Evolutionary conservation across 2,113 vertebrate genomes (phyloP), one percentile per base, ranked within the genome.

Genomic region (Rynchops niger): DNA sequence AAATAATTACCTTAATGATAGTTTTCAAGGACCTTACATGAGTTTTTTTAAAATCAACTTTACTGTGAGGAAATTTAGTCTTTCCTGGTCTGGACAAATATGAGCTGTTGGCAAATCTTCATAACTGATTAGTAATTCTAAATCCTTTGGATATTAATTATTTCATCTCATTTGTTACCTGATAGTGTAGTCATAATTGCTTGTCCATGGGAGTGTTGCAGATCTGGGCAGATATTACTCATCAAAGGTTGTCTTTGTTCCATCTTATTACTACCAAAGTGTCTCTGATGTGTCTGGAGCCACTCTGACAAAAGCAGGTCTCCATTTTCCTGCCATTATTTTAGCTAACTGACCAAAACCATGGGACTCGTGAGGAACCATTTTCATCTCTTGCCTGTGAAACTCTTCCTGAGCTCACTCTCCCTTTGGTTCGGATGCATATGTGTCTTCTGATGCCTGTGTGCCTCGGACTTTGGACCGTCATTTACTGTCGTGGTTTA

Each of bases 1-100:
- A 95, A 94, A 90, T 27, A 81, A 30, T 96, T 89, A 62, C 30
- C 36, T 83, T 90, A 85, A 94, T 95, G 92, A 96, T 92, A 92
- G 76, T 74, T 76, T 95, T 85, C 83, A 85, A 89, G 72, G 81
- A 91, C 88, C 62, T 91, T 38, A 58, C 88, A 67, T 88, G 66
- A 85, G 80, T 92, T 47, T 47, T 34, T 47, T 47, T 34, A 82
- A 84, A 90, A 89, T 90, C 63, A 67, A 15, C 83, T 90, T 79
- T 58, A 45, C 49, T 85, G 58, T 74, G 78, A 91, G 73, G 93
- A 93, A 91, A 88, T 65, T 90, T 47, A 71, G 86, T 93, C 76
- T 82, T 61, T 59, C 20, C 38, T 40, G 8, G 8, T 10, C 10
- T 10, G 8, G 36, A 30, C 32, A 42, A 61, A 71, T 50, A 71